These are phyloP conservation scores for Myanophis thanlyinensis DNA, from an alignment of 2,113 vertebrate species.

Conservation along the genomic window DNA sequence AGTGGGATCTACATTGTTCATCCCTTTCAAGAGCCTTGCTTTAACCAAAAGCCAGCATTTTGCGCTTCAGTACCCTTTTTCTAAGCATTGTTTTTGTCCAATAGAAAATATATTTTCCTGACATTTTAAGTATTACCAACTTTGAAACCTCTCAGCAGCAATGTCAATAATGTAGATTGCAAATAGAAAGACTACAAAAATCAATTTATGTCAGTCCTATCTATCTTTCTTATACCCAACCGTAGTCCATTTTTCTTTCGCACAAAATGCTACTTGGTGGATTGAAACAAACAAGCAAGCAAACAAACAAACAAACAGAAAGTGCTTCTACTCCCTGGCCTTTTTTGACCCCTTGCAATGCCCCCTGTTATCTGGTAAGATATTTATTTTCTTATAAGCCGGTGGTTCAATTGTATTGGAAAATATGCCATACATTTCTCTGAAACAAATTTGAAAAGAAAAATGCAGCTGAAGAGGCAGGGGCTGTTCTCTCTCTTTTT, in stretches of 20 bases:
- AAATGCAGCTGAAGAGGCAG: neutral
- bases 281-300: neutral
- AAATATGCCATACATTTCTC: neutral
- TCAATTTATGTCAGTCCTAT: conserved; percentile 18
- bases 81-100: neutral
- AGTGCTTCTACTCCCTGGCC: neutral
- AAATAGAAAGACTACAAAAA: conserved; percentile 31
- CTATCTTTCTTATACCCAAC: neutral
- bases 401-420: neutral
- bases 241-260: neutral
- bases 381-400: neutral
- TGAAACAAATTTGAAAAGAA: neutral
- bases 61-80: neutral
- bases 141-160: conserved; percentile 18
- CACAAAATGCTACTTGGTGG: neutral
- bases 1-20: neutral
- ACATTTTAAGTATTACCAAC: conserved; percentile 14
- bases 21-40: neutral
- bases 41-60: neutral
- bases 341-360: neutral
- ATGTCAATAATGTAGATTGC: conserved; percentile 16
- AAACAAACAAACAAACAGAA: neutral
- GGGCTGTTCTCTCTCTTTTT: neutral
- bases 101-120: neutral
- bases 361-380: neutral